A percentile compares a stretch with the other conserved stretches of the same genome.
Evolutionary conservation across 64 coral and sea anemone genomes (phyloP).

Genomic region (Actinia equina): DNA sequence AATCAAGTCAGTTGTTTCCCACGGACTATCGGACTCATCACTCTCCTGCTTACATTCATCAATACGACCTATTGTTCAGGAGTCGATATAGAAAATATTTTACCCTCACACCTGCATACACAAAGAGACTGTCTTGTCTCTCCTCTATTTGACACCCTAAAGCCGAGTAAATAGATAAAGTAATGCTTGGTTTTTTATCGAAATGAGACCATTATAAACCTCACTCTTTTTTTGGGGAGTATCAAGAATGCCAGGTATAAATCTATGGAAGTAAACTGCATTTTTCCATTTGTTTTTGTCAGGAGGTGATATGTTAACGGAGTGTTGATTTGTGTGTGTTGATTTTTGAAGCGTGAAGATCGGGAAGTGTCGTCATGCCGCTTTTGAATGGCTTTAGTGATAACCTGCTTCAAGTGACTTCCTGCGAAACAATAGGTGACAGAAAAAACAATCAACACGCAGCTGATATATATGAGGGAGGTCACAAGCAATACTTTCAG

Average conservation of each 20-base stretch:
- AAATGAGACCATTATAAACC: neutral
- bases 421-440: constrained; percentile 6
- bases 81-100: constrained; percentile 20
- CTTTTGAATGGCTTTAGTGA: neutral
- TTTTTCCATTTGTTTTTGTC: neutral
- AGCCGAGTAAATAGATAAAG: constrained; percentile 9
- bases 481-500: neutral
- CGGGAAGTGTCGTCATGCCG: constrained; percentile 14
- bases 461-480: constrained; percentile 2
- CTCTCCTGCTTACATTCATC: neutral
- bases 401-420: constrained; percentile 10
- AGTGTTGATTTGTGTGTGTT: neutral
- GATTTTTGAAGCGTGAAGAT: neutral
- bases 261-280: neutral
- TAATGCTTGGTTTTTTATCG: neutral
- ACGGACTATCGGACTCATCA: neutral
- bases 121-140: constrained; percentile 17
- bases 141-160: neutral
- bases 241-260: neutral
- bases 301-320: neutral
- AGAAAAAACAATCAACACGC: constrained; percentile 14
- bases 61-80: constrained; percentile 3
- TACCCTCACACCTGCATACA: constrained; percentile 3
- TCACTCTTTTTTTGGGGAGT: neutral
- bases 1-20: neutral